Evolutionary conservation across 2,797 vertebrate genomes (phyloP).

Genomic region (Pseudochirops cupreus): DNA sequence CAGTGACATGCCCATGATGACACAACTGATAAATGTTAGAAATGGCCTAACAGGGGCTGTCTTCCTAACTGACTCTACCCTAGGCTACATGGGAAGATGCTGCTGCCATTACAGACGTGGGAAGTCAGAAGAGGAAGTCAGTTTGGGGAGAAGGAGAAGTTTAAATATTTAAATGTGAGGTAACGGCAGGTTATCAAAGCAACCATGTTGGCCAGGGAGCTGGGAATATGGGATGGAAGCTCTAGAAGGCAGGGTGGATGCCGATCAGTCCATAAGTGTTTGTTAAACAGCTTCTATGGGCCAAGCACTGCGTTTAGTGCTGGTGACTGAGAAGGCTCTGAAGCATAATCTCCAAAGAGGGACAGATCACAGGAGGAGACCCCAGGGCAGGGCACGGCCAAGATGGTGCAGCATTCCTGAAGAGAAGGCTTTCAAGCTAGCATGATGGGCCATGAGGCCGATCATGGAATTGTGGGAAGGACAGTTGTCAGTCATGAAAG

Average conservation of each 20-base stretch:
- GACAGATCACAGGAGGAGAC: not conserved
- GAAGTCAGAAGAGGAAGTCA: conserved; percentile 4
- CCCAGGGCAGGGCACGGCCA: no score
- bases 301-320: not conserved
- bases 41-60: conserved; percentile 7
- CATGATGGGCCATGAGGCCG: not conserved
- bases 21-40: not conserved
- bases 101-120: not conserved
- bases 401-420: not conserved
- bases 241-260: not conserved
- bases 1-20: not conserved
- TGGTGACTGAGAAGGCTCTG: not conserved
- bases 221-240: conserved; percentile 20
- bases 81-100: not conserved
- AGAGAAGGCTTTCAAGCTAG: not conserved
- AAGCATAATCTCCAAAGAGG: conserved; percentile 12
- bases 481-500: not conserved
- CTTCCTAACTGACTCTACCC: not conserved
- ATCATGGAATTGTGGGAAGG: not conserved
- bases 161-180: conserved; percentile 52
- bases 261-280: not conserved
- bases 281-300: not conserved
- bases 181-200: not conserved
- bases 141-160: conserved; percentile 43
- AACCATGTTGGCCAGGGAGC: conserved; percentile 29